These are phyloP conservation scores for Nothocercus julius DNA, from an alignment of 2,113 vertebrate species.

Conservation along the genomic window DNA sequence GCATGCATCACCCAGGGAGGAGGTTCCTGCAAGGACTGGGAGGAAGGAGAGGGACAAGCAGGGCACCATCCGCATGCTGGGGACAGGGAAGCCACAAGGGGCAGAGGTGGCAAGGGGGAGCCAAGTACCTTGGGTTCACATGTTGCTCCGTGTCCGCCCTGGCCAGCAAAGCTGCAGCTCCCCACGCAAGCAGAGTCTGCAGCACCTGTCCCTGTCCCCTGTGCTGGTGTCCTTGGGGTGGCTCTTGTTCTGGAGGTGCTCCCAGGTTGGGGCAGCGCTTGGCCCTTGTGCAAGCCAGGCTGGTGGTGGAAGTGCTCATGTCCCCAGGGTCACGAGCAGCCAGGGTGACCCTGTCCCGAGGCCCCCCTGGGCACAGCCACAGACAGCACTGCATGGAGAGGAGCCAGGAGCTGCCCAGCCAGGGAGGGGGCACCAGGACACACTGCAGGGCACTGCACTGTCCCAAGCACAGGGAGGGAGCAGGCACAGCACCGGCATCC, in stretches of 20 bases:
- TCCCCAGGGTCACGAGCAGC: no score
- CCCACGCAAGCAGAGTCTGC: not conserved
- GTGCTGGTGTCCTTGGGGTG: not conserved
- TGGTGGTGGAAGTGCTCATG: not conserved
- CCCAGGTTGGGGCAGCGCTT: fast-evolving
- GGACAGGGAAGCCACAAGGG: fast-evolving
- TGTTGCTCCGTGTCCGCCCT: not conserved
- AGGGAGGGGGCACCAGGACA: not conserved
- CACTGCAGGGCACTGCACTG: fast-evolving
- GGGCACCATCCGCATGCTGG: not conserved
- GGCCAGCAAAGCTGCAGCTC: not conserved
- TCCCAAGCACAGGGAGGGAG: not conserved
- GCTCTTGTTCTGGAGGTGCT: not conserved
- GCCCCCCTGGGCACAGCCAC: not conserved
- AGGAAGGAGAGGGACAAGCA: not conserved
- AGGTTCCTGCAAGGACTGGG: not conserved
- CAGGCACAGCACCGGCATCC: no score
- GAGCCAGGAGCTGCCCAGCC: not conserved
- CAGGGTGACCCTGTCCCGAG: not conserved
- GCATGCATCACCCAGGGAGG: not conserved
- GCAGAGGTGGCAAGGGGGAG: not conserved
- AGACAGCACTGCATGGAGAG: not conserved
- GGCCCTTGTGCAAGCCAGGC: not conserved
- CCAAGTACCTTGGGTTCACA: fast-evolving
- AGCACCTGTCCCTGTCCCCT: not conserved